phyloP scores from a whole-genome alignment of 2,113 vertebrate species.

The Plotosus lineatus region DNA sequence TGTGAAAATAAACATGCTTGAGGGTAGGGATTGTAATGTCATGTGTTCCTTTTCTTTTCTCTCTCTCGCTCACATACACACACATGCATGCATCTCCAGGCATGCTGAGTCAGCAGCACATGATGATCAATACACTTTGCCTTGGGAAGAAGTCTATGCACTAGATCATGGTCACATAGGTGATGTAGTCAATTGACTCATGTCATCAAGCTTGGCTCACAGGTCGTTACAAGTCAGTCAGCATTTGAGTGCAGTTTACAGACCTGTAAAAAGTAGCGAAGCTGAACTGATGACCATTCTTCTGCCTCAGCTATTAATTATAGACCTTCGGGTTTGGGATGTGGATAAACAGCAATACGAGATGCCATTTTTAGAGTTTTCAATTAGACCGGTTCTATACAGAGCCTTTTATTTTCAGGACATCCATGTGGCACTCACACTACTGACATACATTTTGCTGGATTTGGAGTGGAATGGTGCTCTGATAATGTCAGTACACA shows the following conservation, averaged over 20 bases:
- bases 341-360: neutral
- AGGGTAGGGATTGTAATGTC: neutral
- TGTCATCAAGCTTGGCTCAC: conserved; percentile 23
- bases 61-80: neutral
- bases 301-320: neutral
- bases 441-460: neutral
- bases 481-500: neutral
- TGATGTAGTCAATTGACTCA: conserved; percentile 12
- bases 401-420: conserved; percentile 14
- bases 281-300: neutral
- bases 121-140: conserved; percentile 40
- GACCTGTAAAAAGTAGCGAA: neutral
- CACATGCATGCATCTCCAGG: neutral
- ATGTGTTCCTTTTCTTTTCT: neutral
- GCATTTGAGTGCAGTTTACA: neutral
- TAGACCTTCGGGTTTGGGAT: neutral
- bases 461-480: neutral
- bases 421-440: neutral
- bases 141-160: conserved; percentile 8
- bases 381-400: neutral
- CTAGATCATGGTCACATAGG: conserved; percentile 31
- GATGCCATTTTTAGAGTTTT: neutral
- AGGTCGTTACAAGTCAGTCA: neutral
- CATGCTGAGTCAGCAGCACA: conserved; percentile 36
- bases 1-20: neutral